These are phyloP conservation scores for Embidobia sp. DNA, from an alignment of 2,888 invertebrate species.

Conservation along the genomic window DNA sequence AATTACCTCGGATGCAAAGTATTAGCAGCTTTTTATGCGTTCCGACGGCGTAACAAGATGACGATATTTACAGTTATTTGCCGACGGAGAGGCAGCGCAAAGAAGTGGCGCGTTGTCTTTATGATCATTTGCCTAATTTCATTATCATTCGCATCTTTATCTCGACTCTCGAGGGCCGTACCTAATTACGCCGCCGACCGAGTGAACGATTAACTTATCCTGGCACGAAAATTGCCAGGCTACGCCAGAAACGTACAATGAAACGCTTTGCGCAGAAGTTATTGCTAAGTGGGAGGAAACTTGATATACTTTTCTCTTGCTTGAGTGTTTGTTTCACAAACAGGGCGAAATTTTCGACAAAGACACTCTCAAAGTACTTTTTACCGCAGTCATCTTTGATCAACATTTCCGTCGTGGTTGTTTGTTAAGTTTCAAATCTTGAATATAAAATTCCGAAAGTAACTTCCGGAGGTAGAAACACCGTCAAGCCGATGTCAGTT, in stretches of 20 bases:
- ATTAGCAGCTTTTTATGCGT: constrained; percentile 51
- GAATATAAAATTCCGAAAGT: too few relatives aligned
- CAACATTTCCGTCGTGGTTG: too few relatives aligned
- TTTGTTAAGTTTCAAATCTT: too few relatives aligned
- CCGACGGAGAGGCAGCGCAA: constrained; percentile 18
- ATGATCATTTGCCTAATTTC: constrained; percentile 65
- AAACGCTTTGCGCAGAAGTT: constrained; percentile 9
- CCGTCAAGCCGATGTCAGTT: too few relatives aligned
- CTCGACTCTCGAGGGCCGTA: constrained; percentile 25
- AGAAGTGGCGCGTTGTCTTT: constrained; percentile 42
- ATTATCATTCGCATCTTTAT: constrained; percentile 67
- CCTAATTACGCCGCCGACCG: constrained; percentile 43
- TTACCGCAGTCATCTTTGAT: too few relatives aligned
- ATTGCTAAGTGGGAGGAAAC: constrained; percentile 16
- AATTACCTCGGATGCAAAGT: constrained; percentile 39
- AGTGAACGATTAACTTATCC: constrained; percentile 56
- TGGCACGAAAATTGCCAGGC: constrained; percentile 22
- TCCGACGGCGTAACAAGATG: constrained; percentile 20
- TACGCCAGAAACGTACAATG: constrained; percentile 19
- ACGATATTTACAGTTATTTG: constrained; percentile 51
- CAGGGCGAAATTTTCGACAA: too few relatives aligned
- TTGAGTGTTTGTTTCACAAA: not conserved
- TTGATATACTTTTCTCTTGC: constrained; percentile 9
- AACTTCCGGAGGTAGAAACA: too few relatives aligned
- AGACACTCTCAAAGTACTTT: too few relatives aligned